Evolutionary conservation across 1,140 invertebrate genomes (phyloP), one percentile per base, ranked within the genome.

Genomic region (Drosophila varians): DNA sequence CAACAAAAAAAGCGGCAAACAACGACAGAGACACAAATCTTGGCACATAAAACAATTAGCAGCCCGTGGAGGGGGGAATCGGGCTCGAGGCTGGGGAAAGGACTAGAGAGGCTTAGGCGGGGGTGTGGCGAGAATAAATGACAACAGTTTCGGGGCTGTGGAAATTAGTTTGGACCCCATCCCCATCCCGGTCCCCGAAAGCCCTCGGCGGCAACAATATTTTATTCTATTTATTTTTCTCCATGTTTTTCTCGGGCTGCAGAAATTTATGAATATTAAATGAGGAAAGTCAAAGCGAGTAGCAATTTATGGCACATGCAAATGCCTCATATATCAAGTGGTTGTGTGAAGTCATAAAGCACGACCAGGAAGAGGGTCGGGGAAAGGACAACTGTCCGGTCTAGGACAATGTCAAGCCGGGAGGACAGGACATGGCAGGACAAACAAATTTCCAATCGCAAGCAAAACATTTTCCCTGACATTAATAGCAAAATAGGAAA

Each of bases 41-140:
- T 87, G 82, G 82, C 82, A 86, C 80, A 86, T 87, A 86, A 84
- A 84, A 84, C 80, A 86, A 86, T 86, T 86, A 86, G 82, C 80
- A 73, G 56, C 42, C 51, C 42, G 74, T 46, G n/a, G 53, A 36
- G 18, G 45, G 46, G 55, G 34, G 16, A 42, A 4, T 4, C 4
- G 21, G 21, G 21, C 21, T 21, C 34, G 8, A 25, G 23, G 47
- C n/a, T 12, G 16, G 18, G 43, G 11, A 34, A 53, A 48, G 38
- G 26, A 25, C 52, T 56, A 56, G 25, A 23, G 48, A 16, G 62
- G 49, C 62, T 69, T 69, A 55, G 36, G 31, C 26, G 56, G 38
- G 58, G 45, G 57, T 71, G 77, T 40, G 72, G 52, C 65, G 45
- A 52, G 68, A 83, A 84, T 72, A 84, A 83, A 83, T 83, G 78